These are phyloP conservation scores for Clarias platycephalus DNA, from an alignment of 2,797 vertebrate species.

Conservation along the genomic window DNA sequence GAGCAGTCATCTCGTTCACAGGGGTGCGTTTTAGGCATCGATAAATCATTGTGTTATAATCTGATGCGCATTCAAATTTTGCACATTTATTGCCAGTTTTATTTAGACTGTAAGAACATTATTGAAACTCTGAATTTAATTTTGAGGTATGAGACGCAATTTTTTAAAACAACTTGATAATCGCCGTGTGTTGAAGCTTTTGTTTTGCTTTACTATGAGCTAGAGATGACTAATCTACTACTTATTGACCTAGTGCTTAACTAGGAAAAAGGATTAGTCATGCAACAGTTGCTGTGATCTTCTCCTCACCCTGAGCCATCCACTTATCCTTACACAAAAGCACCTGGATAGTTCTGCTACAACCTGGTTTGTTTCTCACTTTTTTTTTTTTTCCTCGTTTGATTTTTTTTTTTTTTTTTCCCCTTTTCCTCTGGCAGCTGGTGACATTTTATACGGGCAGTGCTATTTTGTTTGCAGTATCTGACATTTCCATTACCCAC, in stretches of 20 bases:
- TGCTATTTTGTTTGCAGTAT: conserved; percentile 42
- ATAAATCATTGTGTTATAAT: background rate
- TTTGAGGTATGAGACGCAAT: background rate
- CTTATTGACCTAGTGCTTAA: background rate
- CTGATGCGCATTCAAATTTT: background rate
- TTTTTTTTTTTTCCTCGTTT: background rate
- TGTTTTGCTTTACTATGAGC: background rate
- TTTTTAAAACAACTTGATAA: background rate
- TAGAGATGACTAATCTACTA: background rate
- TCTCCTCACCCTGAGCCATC: background rate
- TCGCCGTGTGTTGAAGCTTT: background rate
- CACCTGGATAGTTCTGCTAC: background rate
- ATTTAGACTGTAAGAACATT: background rate
- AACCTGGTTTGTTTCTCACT: background rate
- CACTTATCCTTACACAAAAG: background rate
- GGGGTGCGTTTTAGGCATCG: background rate
- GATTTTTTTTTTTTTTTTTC: conserved; percentile 25
- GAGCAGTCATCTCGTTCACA: background rate
- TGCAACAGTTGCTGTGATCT: background rate
- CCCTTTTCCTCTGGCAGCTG: conserved; percentile 35
- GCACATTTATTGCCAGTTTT: background rate
- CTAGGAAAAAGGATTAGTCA: background rate
- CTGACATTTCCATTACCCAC: conserved; percentile 52
- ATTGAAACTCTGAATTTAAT: background rate
- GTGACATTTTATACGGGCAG: conserved; percentile 51